Base-by-base conservation (phyloP, 2,113 vertebrate genomes). In the Tetraodon nigroviridis region DNA sequence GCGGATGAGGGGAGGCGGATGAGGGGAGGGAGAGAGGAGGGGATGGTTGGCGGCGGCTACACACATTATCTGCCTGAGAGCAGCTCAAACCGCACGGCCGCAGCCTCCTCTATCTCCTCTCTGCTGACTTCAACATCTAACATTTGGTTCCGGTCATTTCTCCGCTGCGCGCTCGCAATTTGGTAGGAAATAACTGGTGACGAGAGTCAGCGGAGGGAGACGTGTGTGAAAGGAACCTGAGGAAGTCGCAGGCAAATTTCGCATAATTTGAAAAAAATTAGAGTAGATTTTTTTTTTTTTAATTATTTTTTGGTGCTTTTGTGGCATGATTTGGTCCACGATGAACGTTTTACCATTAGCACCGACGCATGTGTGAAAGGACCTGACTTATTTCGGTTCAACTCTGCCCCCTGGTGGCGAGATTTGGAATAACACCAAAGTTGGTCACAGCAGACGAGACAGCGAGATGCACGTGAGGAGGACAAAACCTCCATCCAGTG, bases 21-120 rank as follows among this genome's bases (percentile, higher is more conserved):
- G 29, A 37, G 32, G 32, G 32, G 32, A 37, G 32, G 10, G 24
- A n/a, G 27, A 15, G 17, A 6, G 52, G 29, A 11, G 15, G 4
- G 14, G 16, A 16, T n/a, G 21, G 11, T 24, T 45, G 76, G 16
- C 55, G 64, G 17, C 48, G 80, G 71, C 65, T 74, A 68, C 78
- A 80, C 79, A 79, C 73, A 86, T 83, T 83, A 85, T 84, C 81
- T 82, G 72, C 81, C 76, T 75, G 75, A 71, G 69, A 76, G 66
- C 46, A 68, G 75, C 77, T 76, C 74, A 80, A 60, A 67, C 70
- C 18, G 24, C 65, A 69, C 18, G 47, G 42, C 66, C 53, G 16
- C 65, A 67, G 69, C 64, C 54, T 67, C 67, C 53, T 66, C 57
- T 7, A 56, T 55, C 69, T 70, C 61, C 67, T 70, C 58, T 62